A percentile compares a stretch with the other conserved stretches of the same genome.
Evolutionary conservation across 2,888 invertebrate species (phyloP).

Genomic region (Cephus nigrinus): DNA sequence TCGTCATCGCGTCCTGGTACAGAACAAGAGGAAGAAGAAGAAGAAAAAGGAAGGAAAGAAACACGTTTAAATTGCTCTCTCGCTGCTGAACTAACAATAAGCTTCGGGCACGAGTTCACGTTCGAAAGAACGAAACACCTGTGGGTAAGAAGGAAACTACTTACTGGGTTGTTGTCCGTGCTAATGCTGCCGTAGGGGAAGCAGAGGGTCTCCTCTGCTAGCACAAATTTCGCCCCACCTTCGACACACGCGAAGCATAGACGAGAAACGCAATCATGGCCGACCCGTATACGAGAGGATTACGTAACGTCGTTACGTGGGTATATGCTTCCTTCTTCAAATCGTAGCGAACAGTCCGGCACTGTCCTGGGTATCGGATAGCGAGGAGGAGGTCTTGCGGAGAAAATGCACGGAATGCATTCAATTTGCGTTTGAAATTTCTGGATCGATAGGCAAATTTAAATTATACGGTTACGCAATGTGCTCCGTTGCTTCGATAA

Average conservation of each 20-base stretch:
- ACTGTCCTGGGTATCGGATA: background rate
- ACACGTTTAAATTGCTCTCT: background rate
- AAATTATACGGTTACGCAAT: background rate
- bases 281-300: background rate
- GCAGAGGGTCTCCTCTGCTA: slow-evolving; percentile 34
- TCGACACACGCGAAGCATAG: background rate
- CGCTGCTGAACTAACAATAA: background rate
- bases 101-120: background rate
- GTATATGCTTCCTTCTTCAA: background rate
- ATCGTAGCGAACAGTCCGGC: background rate
- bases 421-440: background rate
- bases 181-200: background rate
- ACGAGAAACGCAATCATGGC: slow-evolving; percentile 7
- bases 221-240: slow-evolving; percentile 13
- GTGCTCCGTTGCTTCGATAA: background rate
- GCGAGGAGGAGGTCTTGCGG: background rate
- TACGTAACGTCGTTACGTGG: slow-evolving; percentile 3
- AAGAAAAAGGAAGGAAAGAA: background rate
- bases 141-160: background rate
- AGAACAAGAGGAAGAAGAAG: background rate
- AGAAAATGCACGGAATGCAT: background rate
- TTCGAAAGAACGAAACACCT: background rate
- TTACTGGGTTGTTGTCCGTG: background rate
- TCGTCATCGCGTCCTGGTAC: background rate
- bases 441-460: background rate